Evolutionary conservation across 2,113 vertebrate genomes (phyloP), one percentile per base, ranked within the genome.

Genomic region (Scolopax mira): DNA sequence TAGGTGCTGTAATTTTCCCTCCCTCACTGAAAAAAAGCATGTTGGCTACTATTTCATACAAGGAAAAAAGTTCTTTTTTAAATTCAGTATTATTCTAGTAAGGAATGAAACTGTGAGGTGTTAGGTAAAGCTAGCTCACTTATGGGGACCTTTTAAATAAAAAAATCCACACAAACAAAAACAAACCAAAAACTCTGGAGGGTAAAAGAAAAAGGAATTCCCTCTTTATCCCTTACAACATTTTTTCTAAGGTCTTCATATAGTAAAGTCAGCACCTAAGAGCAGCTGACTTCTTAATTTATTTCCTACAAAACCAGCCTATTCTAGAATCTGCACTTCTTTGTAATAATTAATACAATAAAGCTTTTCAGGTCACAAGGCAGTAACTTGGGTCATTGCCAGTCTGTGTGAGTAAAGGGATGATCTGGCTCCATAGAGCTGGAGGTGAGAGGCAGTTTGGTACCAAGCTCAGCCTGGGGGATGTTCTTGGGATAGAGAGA

Each of bases 381-480:
- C 1, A 8, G 23, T 62, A 69, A 77, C 35, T 37, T 21, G 15
- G 66, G 12, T 39, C 10, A 12, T 39, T 79, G 23, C 25, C 4
- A 9, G 6, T 69, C 23, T 17, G 39, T 77, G 31, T 23, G 79
- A 51, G 33, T 66, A 58, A 41, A 41, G 35, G 62, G 52, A 35
- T 85, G 22, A 84, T 42, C 11, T 31, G 31, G 18, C 79, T 88
- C 54, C 39, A 15, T 5, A 67, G 42, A 86, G 44, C 8, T 33
- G 33, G 54, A 89, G 39, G 28, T 3, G 5, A 65, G 41, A 67
- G 57, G 42, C 90, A 39, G 28, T 2, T 4, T 27, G n/a, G n/a
- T 62, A 14, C 4, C 0, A 25, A 9, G 9, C 33, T 58, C 4
- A 1, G 0, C 3, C 0, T 2, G 7, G 52, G 31, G 30, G 30